Base-by-base conservation (phyloP, 2,797 vertebrate species). In the Scomberomorus guttatus region DNA sequence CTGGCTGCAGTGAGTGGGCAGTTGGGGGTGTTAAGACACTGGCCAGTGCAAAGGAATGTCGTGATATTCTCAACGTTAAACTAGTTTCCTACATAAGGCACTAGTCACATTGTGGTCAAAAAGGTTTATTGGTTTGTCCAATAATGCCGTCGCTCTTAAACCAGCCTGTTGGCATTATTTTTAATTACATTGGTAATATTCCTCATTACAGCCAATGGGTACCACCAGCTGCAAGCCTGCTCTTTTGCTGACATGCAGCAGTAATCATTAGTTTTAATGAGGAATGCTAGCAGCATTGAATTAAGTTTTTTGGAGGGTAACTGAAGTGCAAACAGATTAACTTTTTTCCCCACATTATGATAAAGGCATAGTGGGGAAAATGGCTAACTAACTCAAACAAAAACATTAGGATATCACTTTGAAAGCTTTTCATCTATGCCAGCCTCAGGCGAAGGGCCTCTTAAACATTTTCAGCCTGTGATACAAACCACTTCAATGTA, bases 1-100 rank as follows among this genome's bases (percentile, higher is more conserved):
- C 77, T 80, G 85, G 89, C 86, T 90, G 75, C 71, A 89, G 85
- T 71, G 60, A 82, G 84, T 80, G 85, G 89, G 84, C 88, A 91
- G 84, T 83, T 44, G 67, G 79, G 75, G 84, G 67, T 80, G 85
- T 89, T 87, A 75, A 89, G 79, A 83, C 68, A 69, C 65, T 65
- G 68, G 77, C 68, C 51, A 42, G 60, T 74, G 52, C 59, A 75
- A 59, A 80, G 58, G 70, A 86, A 86, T 82, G 67, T 55, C 24
- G 25, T 62, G 18, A 55, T 54, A 72, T 86, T 82, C 29, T 71
- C 64, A 62, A 39, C 42, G 75, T 78, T 48, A 79, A 81, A 72
- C 77, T 56, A 27, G 71, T 76, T 67, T 79, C 60, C 56, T 60
- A 22, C 44, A 74, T 11, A 9, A 72, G 51, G 69, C 57, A 61